phyloP scores from a whole-genome alignment of 30 jellyfish, hydroid and myxozoan species.

The Nemopilema nomurai region DNA sequence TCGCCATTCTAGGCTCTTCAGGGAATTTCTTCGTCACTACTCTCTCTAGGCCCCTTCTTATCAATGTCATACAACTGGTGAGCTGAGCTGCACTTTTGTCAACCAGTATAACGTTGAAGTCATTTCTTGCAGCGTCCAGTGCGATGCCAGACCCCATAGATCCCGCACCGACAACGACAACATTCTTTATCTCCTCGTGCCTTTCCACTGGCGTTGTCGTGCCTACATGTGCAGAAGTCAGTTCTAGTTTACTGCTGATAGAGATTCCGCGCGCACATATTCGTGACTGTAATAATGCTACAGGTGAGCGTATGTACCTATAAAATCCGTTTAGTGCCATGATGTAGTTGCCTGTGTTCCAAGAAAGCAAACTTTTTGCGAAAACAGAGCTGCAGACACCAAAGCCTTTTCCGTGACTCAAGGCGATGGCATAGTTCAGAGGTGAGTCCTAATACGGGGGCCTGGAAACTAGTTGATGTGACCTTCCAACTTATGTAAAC shows the following conservation, averaged over 20 bases:
- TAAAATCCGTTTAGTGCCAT: slow-evolving; percentile 10
- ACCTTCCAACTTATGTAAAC: too few species aligned
- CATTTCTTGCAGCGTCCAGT: slow-evolving; percentile 78
- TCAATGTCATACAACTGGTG: slow-evolving; percentile 75
- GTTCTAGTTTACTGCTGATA: slow-evolving; percentile 13
- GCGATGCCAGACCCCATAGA: slow-evolving; percentile 95
- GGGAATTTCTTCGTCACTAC: slow-evolving; percentile 75
- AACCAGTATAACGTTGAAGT: slow-evolving; percentile 78
- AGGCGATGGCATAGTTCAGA: not conserved
- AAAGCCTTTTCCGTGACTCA: not conserved
- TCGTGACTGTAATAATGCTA: not conserved
- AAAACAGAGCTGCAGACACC: too few species aligned
- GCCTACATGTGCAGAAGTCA: slow-evolving; percentile 51
- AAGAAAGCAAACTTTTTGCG: too few species aligned
- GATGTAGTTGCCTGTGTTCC: not conserved
- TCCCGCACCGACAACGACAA: slow-evolving; percentile 92
- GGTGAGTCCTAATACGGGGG: not conserved
- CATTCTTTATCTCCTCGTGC: slow-evolving; percentile 58
- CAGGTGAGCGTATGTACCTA: not conserved
- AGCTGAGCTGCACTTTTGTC: slow-evolving; percentile 69
- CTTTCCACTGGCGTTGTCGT: slow-evolving; percentile 61
- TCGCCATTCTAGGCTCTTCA: slow-evolving; percentile 90
- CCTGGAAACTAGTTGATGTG: not conserved
- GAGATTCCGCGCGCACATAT: not conserved
- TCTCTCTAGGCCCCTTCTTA: slow-evolving; percentile 57